A percentile compares a stretch with the other conserved stretches of the same genome.
These are phyloP conservation scores for Agrochola circellaris DNA, from an alignment of 2,888 invertebrate genomes.

Conservation along the genomic window DNA sequence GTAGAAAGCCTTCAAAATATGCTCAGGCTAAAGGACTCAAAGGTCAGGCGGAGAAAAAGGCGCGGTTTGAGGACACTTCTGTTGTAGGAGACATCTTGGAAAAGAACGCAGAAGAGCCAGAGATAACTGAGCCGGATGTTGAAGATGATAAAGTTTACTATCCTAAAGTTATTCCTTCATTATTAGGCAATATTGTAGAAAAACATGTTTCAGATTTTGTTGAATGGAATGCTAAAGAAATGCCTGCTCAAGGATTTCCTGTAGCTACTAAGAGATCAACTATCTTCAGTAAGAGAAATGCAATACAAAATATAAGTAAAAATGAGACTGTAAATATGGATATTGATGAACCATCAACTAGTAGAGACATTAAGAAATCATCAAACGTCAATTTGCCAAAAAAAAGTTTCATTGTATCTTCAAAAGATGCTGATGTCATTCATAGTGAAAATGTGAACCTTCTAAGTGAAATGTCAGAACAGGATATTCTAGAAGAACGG, in stretches of 20 bases:
- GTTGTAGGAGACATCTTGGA: slow-evolving; percentile 81
- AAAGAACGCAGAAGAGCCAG: slow-evolving; percentile 72
- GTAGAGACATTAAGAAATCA: slow-evolving; percentile 25
- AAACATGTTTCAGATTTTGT: slow-evolving; percentile 77
- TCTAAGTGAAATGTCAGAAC: slow-evolving; percentile 92
- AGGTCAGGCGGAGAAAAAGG: slow-evolving; percentile 83
- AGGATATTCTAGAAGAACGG: slow-evolving; percentile 94
- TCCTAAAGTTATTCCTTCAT: slow-evolving; percentile 84
- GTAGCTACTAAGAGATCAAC: slow-evolving; percentile 83
- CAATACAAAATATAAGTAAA: slow-evolving; percentile 45
- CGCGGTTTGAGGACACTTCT: slow-evolving; percentile 72
- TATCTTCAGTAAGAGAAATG: slow-evolving; percentile 73
- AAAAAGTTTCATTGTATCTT: slow-evolving; percentile 88
- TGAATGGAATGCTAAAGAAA: slow-evolving; percentile 70
- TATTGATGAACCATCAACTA: slow-evolving; percentile 70
- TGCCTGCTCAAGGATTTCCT: slow-evolving; percentile 89
- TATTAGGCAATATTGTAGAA: slow-evolving; percentile 91
- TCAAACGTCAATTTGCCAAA: slow-evolving; percentile 72
- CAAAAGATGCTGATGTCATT: slow-evolving; percentile 90
- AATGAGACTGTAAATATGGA: slow-evolving; percentile 72
- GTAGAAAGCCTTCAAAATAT: slow-evolving; percentile 84
- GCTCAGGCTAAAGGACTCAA: slow-evolving; percentile 83
- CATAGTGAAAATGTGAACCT: slow-evolving; percentile 94
- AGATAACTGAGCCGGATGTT: slow-evolving; percentile 52
- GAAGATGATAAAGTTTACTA: slow-evolving; percentile 87